Evolutionary conservation across 2,797 vertebrate species (phyloP).

Genomic region (Centroberyx gerrardi): DNA sequence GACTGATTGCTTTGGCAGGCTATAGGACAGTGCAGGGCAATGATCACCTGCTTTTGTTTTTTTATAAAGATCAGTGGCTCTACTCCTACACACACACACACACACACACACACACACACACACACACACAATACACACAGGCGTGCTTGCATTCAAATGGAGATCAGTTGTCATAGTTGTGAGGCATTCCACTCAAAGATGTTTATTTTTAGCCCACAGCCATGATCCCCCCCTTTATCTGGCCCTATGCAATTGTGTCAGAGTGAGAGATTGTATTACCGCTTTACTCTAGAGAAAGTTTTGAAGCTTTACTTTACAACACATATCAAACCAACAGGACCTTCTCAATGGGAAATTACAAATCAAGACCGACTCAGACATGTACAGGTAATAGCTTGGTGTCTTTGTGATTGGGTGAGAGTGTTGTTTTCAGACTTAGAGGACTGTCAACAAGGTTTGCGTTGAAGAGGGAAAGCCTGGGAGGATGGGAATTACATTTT

Average conservation of each 20-base stretch:
- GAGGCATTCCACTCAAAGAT: constrained; percentile 88
- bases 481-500: neutral
- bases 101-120: constrained; percentile 5
- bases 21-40: neutral
- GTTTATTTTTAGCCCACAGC: constrained; percentile 94
- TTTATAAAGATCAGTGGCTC: neutral
- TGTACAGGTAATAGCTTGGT: constrained; percentile 91
- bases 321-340: constrained; percentile 58
- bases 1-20: neutral
- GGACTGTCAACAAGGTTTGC: neutral
- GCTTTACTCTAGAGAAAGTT: constrained; percentile 57
- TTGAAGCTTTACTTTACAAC: constrained; percentile 61
- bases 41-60: constrained; percentile 24
- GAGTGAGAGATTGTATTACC: constrained; percentile 78
- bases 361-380: constrained; percentile 96
- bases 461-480: neutral
- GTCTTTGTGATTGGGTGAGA: constrained; percentile 10
- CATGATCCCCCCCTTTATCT: constrained; percentile 88
- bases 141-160: constrained; percentile 41
- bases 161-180: constrained; percentile 88
- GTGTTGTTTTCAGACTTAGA: neutral
- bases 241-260: constrained; percentile 78
- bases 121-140: constrained; percentile 2
- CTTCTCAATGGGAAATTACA: constrained; percentile 96
- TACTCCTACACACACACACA: neutral